Evolutionary conservation across 2,888 invertebrate genomes (phyloP), one percentile per base, ranked within the genome.

Genomic region (Phengaris arion): DNA sequence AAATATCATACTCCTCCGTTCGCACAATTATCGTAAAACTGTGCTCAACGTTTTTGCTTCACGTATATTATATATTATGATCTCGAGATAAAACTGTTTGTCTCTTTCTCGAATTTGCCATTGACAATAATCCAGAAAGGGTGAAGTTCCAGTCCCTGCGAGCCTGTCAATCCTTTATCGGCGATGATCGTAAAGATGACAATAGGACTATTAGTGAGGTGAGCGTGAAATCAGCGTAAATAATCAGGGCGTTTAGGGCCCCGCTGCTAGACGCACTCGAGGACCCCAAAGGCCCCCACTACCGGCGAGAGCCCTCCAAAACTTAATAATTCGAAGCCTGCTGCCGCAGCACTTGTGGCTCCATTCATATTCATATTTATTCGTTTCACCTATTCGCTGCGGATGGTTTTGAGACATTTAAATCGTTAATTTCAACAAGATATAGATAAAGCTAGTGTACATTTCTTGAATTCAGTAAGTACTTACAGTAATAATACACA

Each of bases 301-400:
- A 64, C 13, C 10, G 80, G 78, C 80, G 82, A 87, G 89, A 81
- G 86, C 88, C 87, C 92, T 93, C 86, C 84, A 91, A 90, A 92
- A 91, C 89, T 92, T 92, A 92, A 92, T 92, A 92, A 91, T 92
- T 92, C 87, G 87, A 86, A 89, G 88, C 88, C 90, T 89, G 88
- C 87, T 87, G 87, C 85, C 82, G 83, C 82, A 84, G 86, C 85
- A 86, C 90, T 90, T 88, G 87, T 89, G 89, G 89, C 89, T 87
- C 89, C 87, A 93, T 94, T 94, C 93, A 94, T 93, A 94, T 94
- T 93, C 93, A 94, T 93, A 93, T 93, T 93, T 92, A 92, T 91
- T 91, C 92, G 88, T 89, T 92, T 88, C 89, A 92, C 90, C 90
- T 89, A 91, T 87, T 88, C 89, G 89, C 89, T 86, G 84, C 84